Base-by-base conservation (phyloP, 2,113 vertebrate genomes). In the Limnothrissa miodon region DNA sequence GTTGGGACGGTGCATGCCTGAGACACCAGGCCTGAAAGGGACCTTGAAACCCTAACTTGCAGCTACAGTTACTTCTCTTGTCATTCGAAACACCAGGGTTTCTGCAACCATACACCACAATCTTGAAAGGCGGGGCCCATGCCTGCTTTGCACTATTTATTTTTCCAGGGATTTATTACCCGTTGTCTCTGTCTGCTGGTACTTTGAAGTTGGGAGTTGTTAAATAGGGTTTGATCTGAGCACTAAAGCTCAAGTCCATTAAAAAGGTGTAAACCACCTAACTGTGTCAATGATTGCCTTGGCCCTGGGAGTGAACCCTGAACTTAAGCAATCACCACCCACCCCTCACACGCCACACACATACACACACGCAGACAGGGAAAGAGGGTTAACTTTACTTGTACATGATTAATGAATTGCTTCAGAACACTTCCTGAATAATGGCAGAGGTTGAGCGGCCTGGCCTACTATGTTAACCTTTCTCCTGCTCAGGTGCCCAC, bases 31-130 rank as follows among this genome's bases (percentile, higher is more conserved):
- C 46, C 44, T 36, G 39, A 90, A 89, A 90, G 83, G 81, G 79
- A 89, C 70, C n/a, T 86, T 78, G 80, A 85, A 85, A 87, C 87
- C 86, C 82, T 90, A 88, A 89, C 89, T 91, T 83, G 81, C 85
- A 87, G 91, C 91, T 91, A 83, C 53, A 85, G 87, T 93, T 91
- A 89, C 91, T 88, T 92, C 85, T 88, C 84, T 80, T 83, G 89
- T 91, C 89, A 87, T 90, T 92, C 90, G 85, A 86, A 89, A 88
- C 85, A 82, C 66, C 13, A 4, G 42, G 42, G 66, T 4, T 5
- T 2, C 66, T 74, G 87, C 89, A 90, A 84, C 86, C 29, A n/a
- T 85, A 87, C 44, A 51, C 36, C n/a, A 66, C 42, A 2, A 8
- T 15, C 51, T 19, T 53, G 70, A 45, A 80, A 80, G 87, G 87